Percentiles rank a stretch among this genome's conserved stretches.
Evolutionary conservation across 2,888 invertebrate genomes (phyloP).

Genomic region (Philaethria dido): DNA sequence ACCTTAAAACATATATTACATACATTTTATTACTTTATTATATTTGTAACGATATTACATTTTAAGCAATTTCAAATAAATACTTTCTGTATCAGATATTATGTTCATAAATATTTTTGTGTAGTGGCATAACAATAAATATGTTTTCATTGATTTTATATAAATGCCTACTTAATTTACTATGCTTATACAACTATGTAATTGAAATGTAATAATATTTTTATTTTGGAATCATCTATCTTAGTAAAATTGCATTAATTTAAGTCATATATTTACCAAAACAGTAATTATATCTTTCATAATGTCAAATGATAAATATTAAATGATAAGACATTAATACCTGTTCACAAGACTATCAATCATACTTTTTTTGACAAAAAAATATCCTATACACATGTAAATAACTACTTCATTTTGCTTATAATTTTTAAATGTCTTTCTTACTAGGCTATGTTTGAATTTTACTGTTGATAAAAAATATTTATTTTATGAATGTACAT

Average conservation of each 20-base stretch:
- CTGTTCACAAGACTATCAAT: too few species aligned
- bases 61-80: background rate
- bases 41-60: background rate
- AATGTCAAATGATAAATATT: background rate
- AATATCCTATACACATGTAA: too few species aligned
- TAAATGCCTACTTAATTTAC: background rate
- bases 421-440: too few species aligned
- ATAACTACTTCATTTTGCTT: too few species aligned
- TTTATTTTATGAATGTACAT: too few species aligned
- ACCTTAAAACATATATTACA: background rate
- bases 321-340: too few species aligned
- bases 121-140: background rate
- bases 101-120: background rate
- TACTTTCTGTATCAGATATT: background rate
- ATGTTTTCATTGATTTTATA: background rate
- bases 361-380: too few species aligned
- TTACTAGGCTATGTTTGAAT: too few species aligned
- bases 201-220: too few species aligned
- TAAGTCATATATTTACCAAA: background rate
- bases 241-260: background rate
- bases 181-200: too few species aligned
- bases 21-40: background rate
- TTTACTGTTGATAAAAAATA: too few species aligned
- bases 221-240: too few species aligned
- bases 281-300: background rate